Conservation (phyloP, 2,113 vertebrate genomes). For the Meles meles region DNA sequence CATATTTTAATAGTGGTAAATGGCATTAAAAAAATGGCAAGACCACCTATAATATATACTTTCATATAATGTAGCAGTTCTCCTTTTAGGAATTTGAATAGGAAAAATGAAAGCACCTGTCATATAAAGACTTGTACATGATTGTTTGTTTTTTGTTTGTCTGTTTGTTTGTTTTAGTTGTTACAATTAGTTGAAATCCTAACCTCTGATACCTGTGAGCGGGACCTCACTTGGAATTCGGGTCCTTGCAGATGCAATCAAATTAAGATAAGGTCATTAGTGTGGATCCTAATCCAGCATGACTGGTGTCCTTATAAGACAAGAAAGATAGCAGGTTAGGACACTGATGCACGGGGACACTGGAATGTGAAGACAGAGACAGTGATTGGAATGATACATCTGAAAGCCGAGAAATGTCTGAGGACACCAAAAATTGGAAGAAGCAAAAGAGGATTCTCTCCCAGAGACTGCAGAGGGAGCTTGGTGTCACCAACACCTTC, state of each 20-base stretch:
- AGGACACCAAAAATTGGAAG: background rate
- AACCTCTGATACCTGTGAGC: background rate
- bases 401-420: background rate
- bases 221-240: background rate
- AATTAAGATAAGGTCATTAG: background rate
- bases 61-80: background rate
- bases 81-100: background rate
- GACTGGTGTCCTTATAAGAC: background rate
- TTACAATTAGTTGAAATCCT: background rate
- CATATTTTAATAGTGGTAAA: background rate
- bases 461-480: background rate
- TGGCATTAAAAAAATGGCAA: background rate
- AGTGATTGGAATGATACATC: background rate
- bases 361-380: background rate
- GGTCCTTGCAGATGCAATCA: background rate
- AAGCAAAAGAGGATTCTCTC: background rate
- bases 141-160: background rate
- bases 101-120: background rate
- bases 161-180: too few relatives aligned
- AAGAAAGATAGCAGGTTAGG: background rate
- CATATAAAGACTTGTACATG: background rate
- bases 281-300: background rate
- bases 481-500: background rate
- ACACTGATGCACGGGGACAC: background rate
- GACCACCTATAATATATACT: background rate